Conservation (phyloP, 2,888 invertebrate species). For the Euzophera pinguis region DNA sequence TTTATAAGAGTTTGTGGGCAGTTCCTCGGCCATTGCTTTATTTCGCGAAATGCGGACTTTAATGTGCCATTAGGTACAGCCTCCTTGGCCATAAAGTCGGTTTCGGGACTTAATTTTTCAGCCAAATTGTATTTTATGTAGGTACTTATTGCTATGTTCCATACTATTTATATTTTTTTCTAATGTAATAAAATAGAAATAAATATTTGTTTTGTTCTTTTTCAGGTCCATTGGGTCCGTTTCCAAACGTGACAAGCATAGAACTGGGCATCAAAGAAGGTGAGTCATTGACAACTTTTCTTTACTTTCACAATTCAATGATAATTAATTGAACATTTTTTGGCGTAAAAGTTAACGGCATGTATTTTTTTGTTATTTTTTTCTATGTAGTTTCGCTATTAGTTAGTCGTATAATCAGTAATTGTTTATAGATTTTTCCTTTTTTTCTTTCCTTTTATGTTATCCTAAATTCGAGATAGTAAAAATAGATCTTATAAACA, state of each 20-base stretch:
- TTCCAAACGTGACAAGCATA: slow-evolving; percentile 58
- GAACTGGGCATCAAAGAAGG: slow-evolving; percentile 62
- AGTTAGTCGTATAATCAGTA: no score
- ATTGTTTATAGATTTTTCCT: no score
- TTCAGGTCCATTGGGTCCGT: slow-evolving; percentile 62
- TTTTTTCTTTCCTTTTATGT: no score
- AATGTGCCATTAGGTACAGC: background rate
- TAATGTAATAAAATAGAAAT: background rate
- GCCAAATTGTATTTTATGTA: background rate
- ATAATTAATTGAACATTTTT: no score
- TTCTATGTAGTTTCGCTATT: no score
- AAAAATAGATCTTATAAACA: no score
- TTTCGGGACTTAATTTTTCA: background rate
- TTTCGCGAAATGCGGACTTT: background rate
- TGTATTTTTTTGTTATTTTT: no score
- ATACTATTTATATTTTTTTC: background rate
- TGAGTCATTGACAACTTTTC: slow-evolving; percentile 23
- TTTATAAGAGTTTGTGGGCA: slow-evolving; percentile 15
- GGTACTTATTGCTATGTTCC: background rate
- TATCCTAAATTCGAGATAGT: no score
- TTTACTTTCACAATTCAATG: no score
- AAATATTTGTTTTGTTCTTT: slow-evolving; percentile 26
- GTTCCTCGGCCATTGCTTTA: background rate
- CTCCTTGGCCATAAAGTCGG: background rate
- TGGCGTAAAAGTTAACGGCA: no score